Conservation (phyloP, 2,888 invertebrate genomes). For the Andrena bucephala region DNA sequence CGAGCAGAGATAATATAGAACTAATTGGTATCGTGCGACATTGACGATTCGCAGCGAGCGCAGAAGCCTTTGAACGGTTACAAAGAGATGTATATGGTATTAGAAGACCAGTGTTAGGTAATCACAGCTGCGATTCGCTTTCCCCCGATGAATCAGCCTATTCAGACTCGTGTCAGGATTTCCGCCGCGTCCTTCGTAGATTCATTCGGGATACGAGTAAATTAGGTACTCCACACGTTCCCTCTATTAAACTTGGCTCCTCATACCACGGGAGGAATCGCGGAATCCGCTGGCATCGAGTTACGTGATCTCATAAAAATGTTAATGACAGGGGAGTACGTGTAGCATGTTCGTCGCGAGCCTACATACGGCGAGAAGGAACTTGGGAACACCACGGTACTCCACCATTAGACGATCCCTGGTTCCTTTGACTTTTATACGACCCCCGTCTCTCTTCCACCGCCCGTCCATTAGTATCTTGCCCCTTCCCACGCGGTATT, state of each 20-base stretch:
- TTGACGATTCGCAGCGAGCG: too few species aligned
- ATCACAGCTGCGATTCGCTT: background rate
- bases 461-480: conserved; percentile 40
- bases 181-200: background rate
- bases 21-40: too few species aligned
- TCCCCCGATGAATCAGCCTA: background rate
- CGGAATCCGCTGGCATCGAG: conserved; percentile 15
- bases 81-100: too few species aligned
- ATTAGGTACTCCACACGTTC: conserved; percentile 29
- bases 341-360: conserved; percentile 13
- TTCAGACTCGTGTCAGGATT: background rate
- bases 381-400: conserved; percentile 12
- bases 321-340: conserved; percentile 74
- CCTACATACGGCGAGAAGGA: conserved; percentile 9
- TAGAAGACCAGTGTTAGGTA: too few species aligned
- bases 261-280: conserved; percentile 22
- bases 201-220: background rate
- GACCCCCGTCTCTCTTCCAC: conserved; percentile 2
- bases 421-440: conserved; percentile 25
- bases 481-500: conserved; percentile 46
- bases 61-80: too few species aligned
- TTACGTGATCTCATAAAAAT: conserved; percentile 83
- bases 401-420: conserved; percentile 39
- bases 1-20: too few species aligned
- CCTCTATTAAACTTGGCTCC: conserved; percentile 28